Percentiles rank a stretch among this genome's conserved stretches.
Conservation (phyloP, 2,797 vertebrate genomes). For the Danio aesculapii region DNA sequence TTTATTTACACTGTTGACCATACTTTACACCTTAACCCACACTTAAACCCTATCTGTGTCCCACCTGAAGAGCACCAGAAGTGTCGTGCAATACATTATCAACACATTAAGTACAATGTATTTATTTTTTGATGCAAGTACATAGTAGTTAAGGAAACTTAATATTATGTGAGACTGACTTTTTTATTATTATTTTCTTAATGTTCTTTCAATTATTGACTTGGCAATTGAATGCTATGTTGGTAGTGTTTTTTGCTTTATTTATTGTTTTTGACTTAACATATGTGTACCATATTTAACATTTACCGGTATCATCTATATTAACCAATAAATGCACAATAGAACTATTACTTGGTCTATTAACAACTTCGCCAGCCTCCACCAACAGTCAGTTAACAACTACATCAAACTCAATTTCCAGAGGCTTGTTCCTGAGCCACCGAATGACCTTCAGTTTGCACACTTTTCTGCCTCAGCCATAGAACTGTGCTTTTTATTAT, state of each 20-base stretch:
- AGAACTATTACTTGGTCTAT: neutral
- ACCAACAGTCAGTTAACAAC: constrained; percentile 33
- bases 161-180: too few species aligned
- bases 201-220: too few species aligned
- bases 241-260: neutral
- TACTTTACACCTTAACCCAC: too few species aligned
- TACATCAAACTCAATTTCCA: constrained; percentile 51
- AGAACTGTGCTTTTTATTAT: constrained; percentile 44
- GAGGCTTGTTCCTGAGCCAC: constrained; percentile 31
- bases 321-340: neutral
- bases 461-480: constrained; percentile 34
- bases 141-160: too few species aligned
- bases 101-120: too few species aligned
- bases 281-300: neutral
- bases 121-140: too few species aligned
- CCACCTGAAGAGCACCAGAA: too few species aligned
- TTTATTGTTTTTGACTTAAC: neutral
- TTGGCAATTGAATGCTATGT: too few species aligned
- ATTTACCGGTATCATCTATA: neutral
- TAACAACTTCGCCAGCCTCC: neutral
- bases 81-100: too few species aligned
- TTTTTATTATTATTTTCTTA: too few species aligned
- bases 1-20: too few species aligned
- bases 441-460: constrained; percentile 46
- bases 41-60: too few species aligned